Evolutionary conservation across 1,140 invertebrate species (phyloP).

Genomic region (Oedothorax gibbosus): DNA sequence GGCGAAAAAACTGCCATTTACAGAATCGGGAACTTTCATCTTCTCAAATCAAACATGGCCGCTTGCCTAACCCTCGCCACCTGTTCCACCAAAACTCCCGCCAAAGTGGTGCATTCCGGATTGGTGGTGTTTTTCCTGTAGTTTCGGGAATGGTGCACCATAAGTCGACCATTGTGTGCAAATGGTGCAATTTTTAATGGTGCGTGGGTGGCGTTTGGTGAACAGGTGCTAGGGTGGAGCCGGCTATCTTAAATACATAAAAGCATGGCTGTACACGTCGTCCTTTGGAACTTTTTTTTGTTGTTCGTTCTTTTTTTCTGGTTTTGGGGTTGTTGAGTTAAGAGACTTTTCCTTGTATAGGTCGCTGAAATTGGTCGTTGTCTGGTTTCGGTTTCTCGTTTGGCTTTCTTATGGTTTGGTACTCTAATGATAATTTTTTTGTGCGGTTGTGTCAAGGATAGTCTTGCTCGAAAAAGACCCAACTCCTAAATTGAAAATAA

Average conservation of each 20-base stretch:
- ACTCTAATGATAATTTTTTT: no score
- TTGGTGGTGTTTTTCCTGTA: not conserved
- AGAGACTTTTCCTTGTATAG: slow-evolving; percentile 37
- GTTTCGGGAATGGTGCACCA: not conserved
- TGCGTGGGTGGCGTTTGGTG: slow-evolving; percentile 48
- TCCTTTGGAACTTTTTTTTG: slow-evolving; percentile 35
- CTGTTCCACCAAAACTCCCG: slow-evolving; percentile 12
- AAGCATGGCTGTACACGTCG: slow-evolving; percentile 32
- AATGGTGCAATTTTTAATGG: not conserved
- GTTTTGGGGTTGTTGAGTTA: not conserved
- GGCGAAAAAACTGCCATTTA: slow-evolving; percentile 13
- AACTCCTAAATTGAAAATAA: no score
- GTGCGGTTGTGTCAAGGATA: no score
- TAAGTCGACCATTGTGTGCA: not conserved
- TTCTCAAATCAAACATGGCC: slow-evolving; percentile 35
- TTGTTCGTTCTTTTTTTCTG: not conserved
- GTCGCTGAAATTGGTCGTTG: slow-evolving; percentile 1
- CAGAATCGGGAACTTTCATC: not conserved
- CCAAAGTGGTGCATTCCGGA: not conserved
- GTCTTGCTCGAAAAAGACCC: no score
- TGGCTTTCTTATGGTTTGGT: no score
- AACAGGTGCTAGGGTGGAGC: slow-evolving; percentile 52
- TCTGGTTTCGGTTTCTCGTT: no score
- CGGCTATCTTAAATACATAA: slow-evolving; percentile 33
- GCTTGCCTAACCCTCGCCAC: not conserved